Base-by-base conservation (phyloP, 2,113 vertebrate species). In the Plecotus auritus region DNA sequence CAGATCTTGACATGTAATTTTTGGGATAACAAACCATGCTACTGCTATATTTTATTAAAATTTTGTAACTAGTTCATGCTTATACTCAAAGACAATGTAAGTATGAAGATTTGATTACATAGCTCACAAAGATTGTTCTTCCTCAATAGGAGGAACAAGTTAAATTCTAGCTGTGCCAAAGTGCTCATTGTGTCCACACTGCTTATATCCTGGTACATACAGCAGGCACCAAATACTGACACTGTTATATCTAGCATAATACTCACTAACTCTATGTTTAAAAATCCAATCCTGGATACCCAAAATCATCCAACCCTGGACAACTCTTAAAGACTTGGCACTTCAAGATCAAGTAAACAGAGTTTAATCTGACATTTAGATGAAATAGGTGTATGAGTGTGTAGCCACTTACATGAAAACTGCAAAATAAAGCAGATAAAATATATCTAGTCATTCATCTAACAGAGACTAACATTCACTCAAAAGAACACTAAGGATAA, bases 121-220 rank as follows among this genome's bases (percentile, higher is more conserved):
- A 32, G 49, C 4, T 80, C 67, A 30, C 67, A 66, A 77, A 80
- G 28, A 77, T 3, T 12, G 30, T 35, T 37, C 40, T 76, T 54
- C 64, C 49, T 64, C 22, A 69, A 40, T 0, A 30, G 47, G 18
- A 90, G 9, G 28, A 66, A 66, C 9, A 26, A 69, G n/a, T 49
- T 76, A 95, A 88, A 66, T 94, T 96, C 76, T 81, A 54, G 45
- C 26, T 11, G 45, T 88, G 92, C 12, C 70, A 74, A 87, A 94
- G 88, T 7, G 86, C 66, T 93, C 23, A 56, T 54, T 93, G 67
- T 86, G 35, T 45, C 87, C 85, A 1, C 28, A 77, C 69, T 80
- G 73, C 76, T 97, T 32, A 76, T 54, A 30, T 5, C 51, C 47
- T 16, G 14, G 45, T 54, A 18, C 5, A 76, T 47, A 22, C 9